phyloP scores from a whole-genome alignment of 2,888 invertebrate genomes.

The Acrobasis repandana region DNA sequence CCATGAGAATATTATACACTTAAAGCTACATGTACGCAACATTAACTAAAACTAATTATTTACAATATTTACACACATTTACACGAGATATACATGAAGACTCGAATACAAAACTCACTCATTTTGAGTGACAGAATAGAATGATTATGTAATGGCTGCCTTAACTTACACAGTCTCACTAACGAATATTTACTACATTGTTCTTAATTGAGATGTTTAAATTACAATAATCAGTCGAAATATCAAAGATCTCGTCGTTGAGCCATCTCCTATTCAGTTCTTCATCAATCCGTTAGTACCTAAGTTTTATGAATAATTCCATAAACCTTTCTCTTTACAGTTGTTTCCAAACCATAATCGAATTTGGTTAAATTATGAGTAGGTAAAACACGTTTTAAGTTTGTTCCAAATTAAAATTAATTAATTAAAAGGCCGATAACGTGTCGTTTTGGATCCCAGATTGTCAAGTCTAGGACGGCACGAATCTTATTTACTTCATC shows the following conservation, averaged over 20 bases:
- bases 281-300: not conserved
- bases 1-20: constrained; percentile 76
- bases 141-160: constrained; percentile 67
- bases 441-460: not conserved
- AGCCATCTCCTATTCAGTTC: constrained; percentile 46
- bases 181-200: constrained; percentile 69
- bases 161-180: constrained; percentile 73
- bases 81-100: constrained; percentile 14
- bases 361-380: not conserved
- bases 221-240: constrained; percentile 71
- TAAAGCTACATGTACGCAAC: constrained; percentile 70
- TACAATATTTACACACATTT: constrained; percentile 63
- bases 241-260: constrained; percentile 66
- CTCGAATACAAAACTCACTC: constrained; percentile 25
- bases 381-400: not conserved
- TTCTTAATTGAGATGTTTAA: constrained; percentile 72
- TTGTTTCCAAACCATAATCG: constrained; percentile 2
- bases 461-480: not conserved
- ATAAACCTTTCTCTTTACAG: not conserved
- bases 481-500: not conserved
- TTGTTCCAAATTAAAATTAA: constrained; percentile 11
- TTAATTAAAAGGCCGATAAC: not conserved
- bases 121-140: constrained; percentile 24
- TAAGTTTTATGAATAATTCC: not conserved
- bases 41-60: constrained; percentile 49